These are phyloP conservation scores for Acronicta leporina DNA, from an alignment of 2,888 invertebrate species.

Conservation along the genomic window DNA sequence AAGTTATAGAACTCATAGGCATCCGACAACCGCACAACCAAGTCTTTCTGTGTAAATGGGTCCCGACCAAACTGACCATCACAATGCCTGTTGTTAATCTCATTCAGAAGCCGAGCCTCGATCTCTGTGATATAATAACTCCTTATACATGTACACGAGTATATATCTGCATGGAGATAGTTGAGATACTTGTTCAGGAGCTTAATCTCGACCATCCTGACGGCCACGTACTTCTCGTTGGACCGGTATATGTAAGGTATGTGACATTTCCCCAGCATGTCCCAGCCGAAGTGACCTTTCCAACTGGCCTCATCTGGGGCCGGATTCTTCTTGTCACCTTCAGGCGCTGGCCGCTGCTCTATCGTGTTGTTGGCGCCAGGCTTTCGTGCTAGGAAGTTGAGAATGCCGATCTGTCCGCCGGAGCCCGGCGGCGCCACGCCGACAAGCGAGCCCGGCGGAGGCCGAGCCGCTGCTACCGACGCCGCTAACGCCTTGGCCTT, in stretches of 20 bases:
- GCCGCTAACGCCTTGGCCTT: constrained; percentile 90
- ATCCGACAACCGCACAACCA: constrained; percentile 96
- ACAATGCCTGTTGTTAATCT: constrained; percentile 97
- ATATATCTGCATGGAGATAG: constrained; percentile 96
- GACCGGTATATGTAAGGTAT: constrained; percentile 96
- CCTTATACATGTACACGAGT: constrained; percentile 96
- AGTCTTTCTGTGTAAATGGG: constrained; percentile 95
- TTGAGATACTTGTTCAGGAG: constrained; percentile 96
- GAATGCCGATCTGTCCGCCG: constrained; percentile 89
- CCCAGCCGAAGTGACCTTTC: constrained; percentile 97
- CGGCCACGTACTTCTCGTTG: constrained; percentile 96
- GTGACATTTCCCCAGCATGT: constrained; percentile 94
- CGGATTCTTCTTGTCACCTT: constrained; percentile 81
- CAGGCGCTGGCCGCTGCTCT: constrained; percentile 71
- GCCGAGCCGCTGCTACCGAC: constrained; percentile 85
- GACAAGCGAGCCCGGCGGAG: constrained; percentile 79
- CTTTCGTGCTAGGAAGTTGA: constrained; percentile 90
- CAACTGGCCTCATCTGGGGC: constrained; percentile 93
- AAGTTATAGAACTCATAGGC: constrained; percentile 97
- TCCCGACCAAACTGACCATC: constrained; percentile 97
- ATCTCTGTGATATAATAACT: constrained; percentile 98
- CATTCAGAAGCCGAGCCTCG: constrained; percentile 96
- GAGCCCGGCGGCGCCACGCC: constrained; percentile 74
- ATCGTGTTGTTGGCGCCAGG: constrained; percentile 67
- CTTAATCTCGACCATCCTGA: constrained; percentile 97